Evolutionary conservation across 2,797 vertebrate genomes (phyloP).

Genomic region (Perdix hodgsoniae): DNA sequence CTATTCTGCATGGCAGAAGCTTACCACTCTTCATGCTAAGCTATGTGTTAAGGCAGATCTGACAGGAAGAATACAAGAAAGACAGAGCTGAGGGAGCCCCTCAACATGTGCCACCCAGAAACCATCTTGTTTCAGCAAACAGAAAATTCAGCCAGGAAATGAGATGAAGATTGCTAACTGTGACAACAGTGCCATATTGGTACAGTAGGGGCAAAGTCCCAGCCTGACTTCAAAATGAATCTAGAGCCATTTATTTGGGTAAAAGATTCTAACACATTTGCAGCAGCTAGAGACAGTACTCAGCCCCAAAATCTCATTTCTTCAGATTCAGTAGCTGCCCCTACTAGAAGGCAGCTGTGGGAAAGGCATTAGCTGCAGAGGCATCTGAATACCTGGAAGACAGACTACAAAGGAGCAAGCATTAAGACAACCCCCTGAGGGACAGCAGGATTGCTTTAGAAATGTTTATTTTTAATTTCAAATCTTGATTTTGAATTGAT

Average conservation of each 20-base stretch:
- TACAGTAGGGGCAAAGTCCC: not conserved
- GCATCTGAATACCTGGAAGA: constrained; percentile 39
- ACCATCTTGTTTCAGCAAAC: not conserved
- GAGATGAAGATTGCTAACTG: not conserved
- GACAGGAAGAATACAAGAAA: not conserved
- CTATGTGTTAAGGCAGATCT: not conserved
- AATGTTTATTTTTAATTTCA: constrained; percentile 46
- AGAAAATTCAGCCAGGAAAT: not conserved
- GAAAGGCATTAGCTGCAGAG: constrained; percentile 3
- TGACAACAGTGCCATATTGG: not conserved
- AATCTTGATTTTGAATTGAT: constrained; percentile 42
- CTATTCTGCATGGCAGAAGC: not conserved
- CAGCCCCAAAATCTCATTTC: not conserved
- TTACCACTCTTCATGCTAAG: not conserved
- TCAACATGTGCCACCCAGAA: not conserved
- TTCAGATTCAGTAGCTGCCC: not conserved
- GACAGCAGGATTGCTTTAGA: constrained; percentile 23
- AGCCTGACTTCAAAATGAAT: not conserved
- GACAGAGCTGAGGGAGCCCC: not conserved
- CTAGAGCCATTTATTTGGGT: not conserved
- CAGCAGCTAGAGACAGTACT: not conserved
- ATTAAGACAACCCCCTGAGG: not conserved
- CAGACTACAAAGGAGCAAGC: constrained; percentile 30
- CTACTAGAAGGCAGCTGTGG: constrained; percentile 12
- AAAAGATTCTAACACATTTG: not conserved